These are phyloP conservation scores for Luperina nickerlii DNA, from an alignment of 2,888 invertebrate genomes.

Conservation along the genomic window DNA sequence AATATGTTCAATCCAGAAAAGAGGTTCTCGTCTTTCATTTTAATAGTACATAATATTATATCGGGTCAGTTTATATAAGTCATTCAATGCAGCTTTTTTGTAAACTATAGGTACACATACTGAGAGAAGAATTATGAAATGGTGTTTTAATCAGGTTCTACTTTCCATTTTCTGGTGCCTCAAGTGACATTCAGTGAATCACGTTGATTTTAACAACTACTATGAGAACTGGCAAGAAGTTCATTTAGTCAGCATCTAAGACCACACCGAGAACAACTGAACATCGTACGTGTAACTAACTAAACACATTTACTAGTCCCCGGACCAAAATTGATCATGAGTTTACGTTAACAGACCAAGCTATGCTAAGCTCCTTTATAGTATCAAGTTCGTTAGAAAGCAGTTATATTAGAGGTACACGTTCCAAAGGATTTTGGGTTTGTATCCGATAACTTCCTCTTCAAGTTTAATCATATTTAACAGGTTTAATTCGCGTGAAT, in stretches of 20 bases:
- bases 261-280: neutral
- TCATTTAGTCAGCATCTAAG: neutral
- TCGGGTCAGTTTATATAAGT: too few species aligned
- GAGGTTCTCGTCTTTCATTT: neutral
- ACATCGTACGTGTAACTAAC: constrained; percentile 14
- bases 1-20: neutral
- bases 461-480: constrained; percentile 53
- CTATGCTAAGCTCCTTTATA: constrained; percentile 36
- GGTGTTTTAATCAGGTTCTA: neutral
- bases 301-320: constrained; percentile 17
- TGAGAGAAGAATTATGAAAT: neutral
- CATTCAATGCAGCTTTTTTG: neutral
- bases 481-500: constrained; percentile 51
- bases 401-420: constrained; percentile 37
- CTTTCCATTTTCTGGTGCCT: neutral
- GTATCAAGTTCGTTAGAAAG: constrained; percentile 46
- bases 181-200: neutral
- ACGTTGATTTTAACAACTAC: neutral
- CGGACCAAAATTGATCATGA: constrained; percentile 31
- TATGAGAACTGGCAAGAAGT: neutral
- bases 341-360: constrained; percentile 18
- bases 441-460: constrained; percentile 46
- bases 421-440: constrained; percentile 47
- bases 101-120: neutral
- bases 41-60: neutral